Evolutionary conservation across 2,797 vertebrate genomes (phyloP).

Genomic region (Spea hammondii): DNA sequence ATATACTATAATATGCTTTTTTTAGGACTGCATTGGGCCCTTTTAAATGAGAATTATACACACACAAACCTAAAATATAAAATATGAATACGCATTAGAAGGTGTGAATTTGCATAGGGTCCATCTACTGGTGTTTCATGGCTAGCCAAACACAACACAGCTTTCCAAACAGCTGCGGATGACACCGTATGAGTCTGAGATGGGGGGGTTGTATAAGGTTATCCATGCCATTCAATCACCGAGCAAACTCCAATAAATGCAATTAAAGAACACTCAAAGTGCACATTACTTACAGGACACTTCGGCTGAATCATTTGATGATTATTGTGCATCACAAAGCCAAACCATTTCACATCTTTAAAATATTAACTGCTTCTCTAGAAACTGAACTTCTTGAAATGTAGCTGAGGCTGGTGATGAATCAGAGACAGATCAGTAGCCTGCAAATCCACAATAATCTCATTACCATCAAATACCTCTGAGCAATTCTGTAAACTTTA

Average conservation of each 20-base stretch:
- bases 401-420: constrained; percentile 28
- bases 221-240: not conserved
- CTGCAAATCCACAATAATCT: constrained; percentile 42
- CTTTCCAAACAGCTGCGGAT: too few species aligned
- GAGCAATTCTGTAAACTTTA: constrained; percentile 27
- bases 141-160: too few species aligned
- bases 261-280: not conserved
- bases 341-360: constrained; percentile 41
- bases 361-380: constrained; percentile 44
- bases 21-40: too few species aligned
- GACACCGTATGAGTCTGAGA: too few species aligned
- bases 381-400: constrained; percentile 37
- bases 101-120: too few species aligned
- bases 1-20: too few species aligned
- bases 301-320: constrained; percentile 26
- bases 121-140: too few species aligned
- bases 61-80: too few species aligned
- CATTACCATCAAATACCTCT: constrained; percentile 34
- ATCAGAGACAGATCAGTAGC: constrained; percentile 34
- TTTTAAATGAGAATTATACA: too few species aligned
- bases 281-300: constrained; percentile 10
- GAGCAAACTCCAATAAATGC: constrained; percentile 1
- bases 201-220: not conserved
- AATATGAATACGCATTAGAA: too few species aligned
- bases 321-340: constrained; percentile 39